phyloP scores from a whole-genome alignment of 2,797 vertebrate species.

The Myiothlypis coronata region DNA sequence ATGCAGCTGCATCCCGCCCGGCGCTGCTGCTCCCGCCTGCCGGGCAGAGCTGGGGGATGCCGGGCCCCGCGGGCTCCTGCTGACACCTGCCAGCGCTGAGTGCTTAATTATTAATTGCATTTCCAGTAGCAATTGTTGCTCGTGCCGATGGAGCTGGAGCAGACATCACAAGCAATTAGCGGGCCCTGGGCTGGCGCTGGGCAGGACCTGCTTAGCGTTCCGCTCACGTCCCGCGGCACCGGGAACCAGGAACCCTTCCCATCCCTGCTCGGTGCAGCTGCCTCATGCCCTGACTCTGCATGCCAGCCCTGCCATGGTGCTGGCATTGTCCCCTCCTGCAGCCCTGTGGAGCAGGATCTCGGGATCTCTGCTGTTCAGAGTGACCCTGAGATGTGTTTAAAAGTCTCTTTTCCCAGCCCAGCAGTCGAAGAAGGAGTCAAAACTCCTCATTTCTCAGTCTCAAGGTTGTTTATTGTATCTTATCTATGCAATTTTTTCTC shows the following conservation, averaged over 20 bases:
- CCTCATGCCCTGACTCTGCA: accelerated
- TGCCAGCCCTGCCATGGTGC: accelerated
- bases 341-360: accelerated
- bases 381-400: accelerated
- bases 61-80: not conserved
- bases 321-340: not conserved
- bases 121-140: slow-evolving; percentile 38
- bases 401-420: not conserved
- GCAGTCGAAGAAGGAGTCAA: not conserved
- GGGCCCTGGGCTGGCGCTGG: not conserved
- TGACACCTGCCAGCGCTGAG: not conserved
- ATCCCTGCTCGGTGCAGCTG: accelerated
- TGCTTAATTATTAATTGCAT: slow-evolving; percentile 55
- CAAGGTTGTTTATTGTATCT: not conserved
- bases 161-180: slow-evolving; percentile 50
- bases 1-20: not conserved
- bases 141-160: not conserved
- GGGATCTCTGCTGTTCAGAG: not conserved
- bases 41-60: not conserved
- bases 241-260: not conserved
- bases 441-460: accelerated
- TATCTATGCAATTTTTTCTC: not conserved
- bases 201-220: not conserved
- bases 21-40: accelerated
- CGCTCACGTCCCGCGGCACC: not conserved